A percentile compares a stretch with the other conserved stretches of the same genome.
Evolutionary conservation across 2,888 invertebrate species (phyloP).

Genomic region (Thecophora atra): DNA sequence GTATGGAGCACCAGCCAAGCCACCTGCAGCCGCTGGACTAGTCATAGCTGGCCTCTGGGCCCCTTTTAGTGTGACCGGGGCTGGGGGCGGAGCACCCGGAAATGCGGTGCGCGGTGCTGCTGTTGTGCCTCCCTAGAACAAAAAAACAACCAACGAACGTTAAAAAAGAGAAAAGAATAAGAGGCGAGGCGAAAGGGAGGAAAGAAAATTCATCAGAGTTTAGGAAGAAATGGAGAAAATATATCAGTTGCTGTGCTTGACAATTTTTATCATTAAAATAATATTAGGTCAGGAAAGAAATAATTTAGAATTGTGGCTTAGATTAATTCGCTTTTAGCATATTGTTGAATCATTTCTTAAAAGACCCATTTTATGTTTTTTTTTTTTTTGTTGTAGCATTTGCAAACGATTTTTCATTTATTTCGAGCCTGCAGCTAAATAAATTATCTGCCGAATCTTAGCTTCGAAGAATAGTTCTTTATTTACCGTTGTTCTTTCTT

Average conservation of each 20-base stretch:
- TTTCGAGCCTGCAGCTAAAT: not conserved
- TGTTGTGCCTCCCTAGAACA: conserved; percentile 56
- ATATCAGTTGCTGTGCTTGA: too few relatives aligned
- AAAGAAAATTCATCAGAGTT: too few relatives aligned
- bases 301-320: too few relatives aligned
- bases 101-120: conserved; percentile 63
- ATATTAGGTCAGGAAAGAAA: too few relatives aligned
- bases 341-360: too few relatives aligned
- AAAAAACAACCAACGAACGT: conserved; percentile 40
- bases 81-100: conserved; percentile 65
- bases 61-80: conserved; percentile 66
- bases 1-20: conserved; percentile 65
- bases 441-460: not conserved
- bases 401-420: not conserved
- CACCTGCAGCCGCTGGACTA: conserved; percentile 66
- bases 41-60: conserved; percentile 66
- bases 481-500: not conserved
- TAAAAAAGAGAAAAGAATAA: not conserved
- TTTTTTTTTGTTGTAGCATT: not conserved
- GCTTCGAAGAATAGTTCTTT: not conserved
- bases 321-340: too few relatives aligned
- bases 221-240: too few relatives aligned
- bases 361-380: not conserved
- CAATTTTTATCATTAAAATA: too few relatives aligned
- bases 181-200: not conserved